These are phyloP conservation scores for Myrmecobius fasciatus DNA, from an alignment of 2,113 vertebrate species.

Conservation along the genomic window DNA sequence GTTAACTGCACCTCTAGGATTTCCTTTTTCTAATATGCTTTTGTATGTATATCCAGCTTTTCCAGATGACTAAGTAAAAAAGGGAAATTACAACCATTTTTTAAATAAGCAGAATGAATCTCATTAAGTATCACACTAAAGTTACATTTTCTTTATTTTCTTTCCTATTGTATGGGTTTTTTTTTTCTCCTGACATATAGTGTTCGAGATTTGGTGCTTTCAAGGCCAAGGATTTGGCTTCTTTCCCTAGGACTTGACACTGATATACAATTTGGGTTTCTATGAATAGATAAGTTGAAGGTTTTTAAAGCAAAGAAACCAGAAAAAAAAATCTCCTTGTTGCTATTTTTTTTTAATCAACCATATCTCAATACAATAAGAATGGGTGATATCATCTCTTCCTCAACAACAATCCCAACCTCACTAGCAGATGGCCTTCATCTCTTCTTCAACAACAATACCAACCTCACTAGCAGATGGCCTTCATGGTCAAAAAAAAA, in stretches of 20 bases:
- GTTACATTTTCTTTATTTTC: constrained; percentile 31
- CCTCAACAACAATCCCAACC: not conserved
- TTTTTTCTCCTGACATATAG: fast-evolving
- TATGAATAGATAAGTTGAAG: constrained; percentile 43
- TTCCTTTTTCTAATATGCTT: constrained; percentile 20
- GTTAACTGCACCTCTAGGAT: not conserved
- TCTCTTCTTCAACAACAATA: not conserved
- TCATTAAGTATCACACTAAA: constrained; percentile 59
- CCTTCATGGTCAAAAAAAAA: not conserved
- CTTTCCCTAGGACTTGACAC: constrained; percentile 51
- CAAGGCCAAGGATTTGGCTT: constrained; percentile 48
- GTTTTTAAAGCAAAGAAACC: constrained; percentile 56
- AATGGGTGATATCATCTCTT: not conserved
- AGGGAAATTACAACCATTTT: constrained; percentile 17
- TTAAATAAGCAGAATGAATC: constrained; percentile 45
- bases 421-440: not conserved
- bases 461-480: not conserved
- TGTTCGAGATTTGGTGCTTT: constrained; percentile 24
- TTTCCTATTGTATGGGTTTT: not conserved
- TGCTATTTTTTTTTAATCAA: constrained; percentile 13
- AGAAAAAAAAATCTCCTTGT: constrained; percentile 22
- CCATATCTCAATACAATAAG: not conserved
- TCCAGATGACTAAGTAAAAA: not conserved
- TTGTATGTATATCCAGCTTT: constrained; percentile 17
- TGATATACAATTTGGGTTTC: constrained; percentile 54